These are phyloP conservation scores for Phyllotreta striolata DNA, from an alignment of 2,888 invertebrate genomes.

Conservation along the genomic window DNA sequence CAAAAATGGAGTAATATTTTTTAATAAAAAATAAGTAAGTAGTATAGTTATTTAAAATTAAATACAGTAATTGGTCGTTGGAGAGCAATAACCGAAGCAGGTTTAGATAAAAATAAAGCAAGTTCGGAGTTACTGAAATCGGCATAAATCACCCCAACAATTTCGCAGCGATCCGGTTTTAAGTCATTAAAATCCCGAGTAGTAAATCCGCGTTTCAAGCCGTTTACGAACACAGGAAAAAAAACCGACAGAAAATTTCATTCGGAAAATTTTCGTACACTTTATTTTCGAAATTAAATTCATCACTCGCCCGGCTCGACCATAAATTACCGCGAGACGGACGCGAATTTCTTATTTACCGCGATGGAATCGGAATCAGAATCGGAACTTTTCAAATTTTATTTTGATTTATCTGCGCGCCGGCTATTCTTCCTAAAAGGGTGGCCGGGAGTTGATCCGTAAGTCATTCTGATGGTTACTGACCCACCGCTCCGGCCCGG, in stretches of 20 bases:
- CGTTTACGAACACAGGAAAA: neutral
- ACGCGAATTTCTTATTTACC: slow-evolving; percentile 10
- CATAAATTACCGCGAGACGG: slow-evolving; percentile 1
- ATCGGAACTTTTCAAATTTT: slow-evolving; percentile 7
- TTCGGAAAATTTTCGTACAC: neutral
- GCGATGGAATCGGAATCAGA: neutral
- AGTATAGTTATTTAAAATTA: no score
- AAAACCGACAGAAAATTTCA: neutral
- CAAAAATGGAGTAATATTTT: no score
- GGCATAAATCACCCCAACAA: neutral
- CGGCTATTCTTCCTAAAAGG: slow-evolving; percentile 28
- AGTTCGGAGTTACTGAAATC: slow-evolving; percentile 4
- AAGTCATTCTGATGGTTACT: slow-evolving; percentile 28
- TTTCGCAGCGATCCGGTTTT: neutral
- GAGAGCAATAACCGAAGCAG: neutral
- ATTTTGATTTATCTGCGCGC: slow-evolving; percentile 14
- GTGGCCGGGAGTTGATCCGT: slow-evolving; percentile 20
- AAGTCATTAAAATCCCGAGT: slow-evolving; percentile 1
- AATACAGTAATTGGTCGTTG: neutral
- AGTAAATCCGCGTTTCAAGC: neutral
- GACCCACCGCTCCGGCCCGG: slow-evolving; percentile 10
- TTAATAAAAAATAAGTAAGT: no score
- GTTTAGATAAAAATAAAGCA: slow-evolving; percentile 1
- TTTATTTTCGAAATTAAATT: slow-evolving; percentile 23
- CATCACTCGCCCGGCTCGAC: slow-evolving; percentile 1